phyloP scores from a whole-genome alignment of 2,113 vertebrate species.

The Microtus pennsylvanicus region DNA sequence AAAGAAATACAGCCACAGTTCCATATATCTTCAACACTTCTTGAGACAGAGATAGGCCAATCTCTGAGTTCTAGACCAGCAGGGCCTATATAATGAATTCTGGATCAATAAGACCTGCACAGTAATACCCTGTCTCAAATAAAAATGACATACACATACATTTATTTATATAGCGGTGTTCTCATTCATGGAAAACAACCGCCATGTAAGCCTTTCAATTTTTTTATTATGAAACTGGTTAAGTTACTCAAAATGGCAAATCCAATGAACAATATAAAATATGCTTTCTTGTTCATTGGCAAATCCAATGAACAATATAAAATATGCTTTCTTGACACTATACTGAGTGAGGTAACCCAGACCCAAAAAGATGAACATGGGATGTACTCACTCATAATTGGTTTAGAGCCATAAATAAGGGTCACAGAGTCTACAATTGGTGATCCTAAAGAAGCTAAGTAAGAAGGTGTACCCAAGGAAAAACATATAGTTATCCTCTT shows the following conservation, averaged over 20 bases:
- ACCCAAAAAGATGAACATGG: too few relatives aligned
- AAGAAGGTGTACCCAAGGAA: too few relatives aligned
- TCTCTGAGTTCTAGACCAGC: background rate
- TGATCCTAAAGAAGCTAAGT: too few relatives aligned
- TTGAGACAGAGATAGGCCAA: too few relatives aligned
- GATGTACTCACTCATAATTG: too few relatives aligned
- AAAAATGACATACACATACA: background rate
- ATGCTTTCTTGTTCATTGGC: background rate
- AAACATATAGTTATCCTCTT: too few relatives aligned
- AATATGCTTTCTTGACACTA: too few relatives aligned
- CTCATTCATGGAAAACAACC: background rate
- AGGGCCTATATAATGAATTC: background rate
- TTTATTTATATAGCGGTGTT: background rate
- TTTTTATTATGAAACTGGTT: background rate
- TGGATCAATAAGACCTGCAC: background rate
- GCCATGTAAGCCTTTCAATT: background rate
- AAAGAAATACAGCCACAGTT: background rate
- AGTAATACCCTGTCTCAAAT: background rate
- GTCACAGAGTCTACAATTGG: too few relatives aligned
- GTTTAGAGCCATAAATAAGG: too few relatives aligned
- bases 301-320: too few relatives aligned
- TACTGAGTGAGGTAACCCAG: too few relatives aligned
- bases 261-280: slow-evolving; percentile 16
- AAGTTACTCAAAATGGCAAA: background rate
- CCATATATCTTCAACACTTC: background rate